phyloP scores from a whole-genome alignment of 2,797 vertebrate species.

The Graptemys geographica region DNA sequence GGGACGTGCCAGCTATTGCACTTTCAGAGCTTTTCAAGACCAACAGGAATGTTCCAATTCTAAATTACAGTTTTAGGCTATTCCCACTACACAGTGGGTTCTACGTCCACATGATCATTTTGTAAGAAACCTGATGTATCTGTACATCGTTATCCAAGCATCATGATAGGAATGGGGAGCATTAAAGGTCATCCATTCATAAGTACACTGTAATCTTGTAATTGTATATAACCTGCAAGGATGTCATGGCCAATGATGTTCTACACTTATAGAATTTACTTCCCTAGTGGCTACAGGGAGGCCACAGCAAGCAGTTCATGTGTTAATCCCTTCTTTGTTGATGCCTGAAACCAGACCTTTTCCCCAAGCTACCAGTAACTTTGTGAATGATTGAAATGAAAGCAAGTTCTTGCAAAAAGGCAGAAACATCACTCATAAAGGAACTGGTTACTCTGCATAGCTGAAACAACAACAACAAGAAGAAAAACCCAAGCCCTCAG shows the following conservation, averaged over 20 bases:
- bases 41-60: fast-evolving
- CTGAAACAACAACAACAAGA: neutral
- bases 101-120: neutral
- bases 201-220: neutral
- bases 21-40: neutral
- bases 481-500: neutral
- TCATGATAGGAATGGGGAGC: neutral
- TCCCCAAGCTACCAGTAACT: neutral
- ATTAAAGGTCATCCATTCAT: neutral
- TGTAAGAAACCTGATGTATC: neutral
- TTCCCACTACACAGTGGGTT: neutral
- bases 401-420: neutral
- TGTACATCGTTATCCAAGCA: neutral
- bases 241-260: neutral
- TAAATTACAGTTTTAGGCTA: neutral
- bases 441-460: neutral
- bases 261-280: neutral
- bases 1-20: fast-evolving
- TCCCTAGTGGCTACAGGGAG: neutral
- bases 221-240: neutral
- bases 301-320: fast-evolving
- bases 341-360: neutral
- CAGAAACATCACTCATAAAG: neutral
- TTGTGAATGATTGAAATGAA: neutral
- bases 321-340: neutral